Conservation (phyloP, 2,888 invertebrate genomes). For the Acronicta alni region DNA sequence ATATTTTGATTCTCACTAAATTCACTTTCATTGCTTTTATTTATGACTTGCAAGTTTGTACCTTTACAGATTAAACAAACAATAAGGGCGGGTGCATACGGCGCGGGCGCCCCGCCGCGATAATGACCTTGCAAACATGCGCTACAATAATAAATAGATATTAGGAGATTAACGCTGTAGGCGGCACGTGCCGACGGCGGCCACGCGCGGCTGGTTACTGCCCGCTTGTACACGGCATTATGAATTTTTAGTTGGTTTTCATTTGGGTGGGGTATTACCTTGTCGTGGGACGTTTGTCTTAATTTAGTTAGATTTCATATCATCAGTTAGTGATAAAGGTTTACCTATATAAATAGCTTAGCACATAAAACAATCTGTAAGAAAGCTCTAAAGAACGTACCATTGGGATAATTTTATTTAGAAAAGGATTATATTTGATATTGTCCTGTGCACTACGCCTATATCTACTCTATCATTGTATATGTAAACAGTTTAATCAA, state of each 20-base stretch:
- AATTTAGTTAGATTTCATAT: slow-evolving; percentile 20
- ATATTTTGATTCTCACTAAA: slow-evolving; percentile 40
- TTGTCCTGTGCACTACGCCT: no score
- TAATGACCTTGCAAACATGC: slow-evolving; percentile 77
- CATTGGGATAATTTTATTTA: no score
- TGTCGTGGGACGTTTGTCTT: slow-evolving; percentile 37
- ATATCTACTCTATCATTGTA: not conserved
- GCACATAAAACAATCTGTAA: no score
- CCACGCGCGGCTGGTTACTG: slow-evolving; percentile 56
- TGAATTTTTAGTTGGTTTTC: slow-evolving; percentile 55
- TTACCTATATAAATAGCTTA: no score
- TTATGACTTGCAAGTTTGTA: slow-evolving; percentile 54
- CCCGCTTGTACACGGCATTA: slow-evolving; percentile 61
- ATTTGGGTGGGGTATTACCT: slow-evolving; percentile 31
- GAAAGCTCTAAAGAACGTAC: no score
- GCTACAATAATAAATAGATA: slow-evolving; percentile 77
- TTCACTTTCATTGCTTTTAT: slow-evolving; percentile 40
- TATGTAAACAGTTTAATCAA: slow-evolving; percentile 32
- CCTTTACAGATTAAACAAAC: slow-evolving; percentile 57
- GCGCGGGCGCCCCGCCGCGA: slow-evolving; percentile 65
- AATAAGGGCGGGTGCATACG: slow-evolving; percentile 67
- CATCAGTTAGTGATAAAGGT: not conserved
- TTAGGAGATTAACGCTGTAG: slow-evolving; percentile 74
- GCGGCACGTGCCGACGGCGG: slow-evolving; percentile 57
- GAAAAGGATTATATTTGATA: no score